A percentile compares a stretch with the other conserved stretches of the same genome.
These are phyloP conservation scores for Drosophila pandora DNA, from an alignment of 1,140 invertebrate species.

Conservation along the genomic window DNA sequence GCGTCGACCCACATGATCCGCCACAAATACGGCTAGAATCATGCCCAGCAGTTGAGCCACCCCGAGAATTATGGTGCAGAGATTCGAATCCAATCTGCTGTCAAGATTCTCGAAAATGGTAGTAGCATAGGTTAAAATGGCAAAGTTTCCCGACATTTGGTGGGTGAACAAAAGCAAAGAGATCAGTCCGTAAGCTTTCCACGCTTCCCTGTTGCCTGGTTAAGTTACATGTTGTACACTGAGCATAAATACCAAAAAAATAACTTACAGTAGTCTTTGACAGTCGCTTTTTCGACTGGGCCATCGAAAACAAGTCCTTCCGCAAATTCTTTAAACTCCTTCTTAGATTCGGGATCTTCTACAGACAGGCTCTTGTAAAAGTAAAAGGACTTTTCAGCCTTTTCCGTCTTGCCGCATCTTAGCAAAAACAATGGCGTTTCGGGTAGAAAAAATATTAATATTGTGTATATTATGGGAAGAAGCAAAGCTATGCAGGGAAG, in stretches of 20 bases:
- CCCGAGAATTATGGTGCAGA: constrained; percentile 90
- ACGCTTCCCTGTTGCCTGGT: constrained; percentile 38
- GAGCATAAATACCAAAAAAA: background rate
- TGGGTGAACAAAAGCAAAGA: constrained; percentile 45
- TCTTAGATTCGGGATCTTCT: constrained; percentile 39
- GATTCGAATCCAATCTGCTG: constrained; percentile 85
- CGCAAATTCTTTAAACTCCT: constrained; percentile 46
- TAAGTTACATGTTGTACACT: too few relatives aligned
- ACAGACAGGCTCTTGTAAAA: constrained; percentile 65
- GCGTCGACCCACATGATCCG: constrained; percentile 62
- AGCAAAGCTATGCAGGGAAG: constrained; percentile 46
- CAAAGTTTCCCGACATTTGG: constrained; percentile 83
- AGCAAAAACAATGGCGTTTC: constrained; percentile 59
- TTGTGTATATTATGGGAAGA: constrained; percentile 41
- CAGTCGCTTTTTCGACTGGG: constrained; percentile 11
- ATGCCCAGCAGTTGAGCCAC: constrained; percentile 57
- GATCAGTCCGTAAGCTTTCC: constrained; percentile 49
- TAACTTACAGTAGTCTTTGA: constrained; percentile 56
- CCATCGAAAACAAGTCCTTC: constrained; percentile 37
- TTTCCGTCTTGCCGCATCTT: constrained; percentile 35
- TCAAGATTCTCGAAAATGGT: constrained; percentile 88
- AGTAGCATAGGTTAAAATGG: constrained; percentile 85
- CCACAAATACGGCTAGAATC: constrained; percentile 34
- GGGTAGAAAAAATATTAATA: constrained; percentile 41
- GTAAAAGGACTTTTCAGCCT: constrained; percentile 53